Conservation (phyloP, 2,888 invertebrate genomes). For the Dromius quadrimaculatus region DNA sequence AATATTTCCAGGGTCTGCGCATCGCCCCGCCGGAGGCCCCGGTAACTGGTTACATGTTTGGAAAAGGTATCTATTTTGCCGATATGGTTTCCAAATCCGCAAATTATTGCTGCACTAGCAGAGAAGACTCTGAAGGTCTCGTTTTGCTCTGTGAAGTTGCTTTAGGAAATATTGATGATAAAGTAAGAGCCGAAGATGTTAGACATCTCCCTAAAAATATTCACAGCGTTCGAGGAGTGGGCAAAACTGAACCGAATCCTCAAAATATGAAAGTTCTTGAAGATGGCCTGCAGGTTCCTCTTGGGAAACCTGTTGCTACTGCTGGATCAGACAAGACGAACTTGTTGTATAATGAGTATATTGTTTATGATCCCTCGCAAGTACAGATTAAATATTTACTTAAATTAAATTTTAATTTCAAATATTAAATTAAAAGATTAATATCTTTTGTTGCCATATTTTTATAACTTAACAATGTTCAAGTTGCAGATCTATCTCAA, state of each 20-base stretch:
- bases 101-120: conserved; percentile 72
- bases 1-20: conserved; percentile 67
- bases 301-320: conserved; percentile 61
- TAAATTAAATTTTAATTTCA: conserved; percentile 88
- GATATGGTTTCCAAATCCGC: conserved; percentile 77
- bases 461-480: no score
- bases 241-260: conserved; percentile 71
- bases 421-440: conserved; percentile 7
- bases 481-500: no score
- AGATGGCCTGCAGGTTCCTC: conserved; percentile 68
- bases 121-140: conserved; percentile 68
- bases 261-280: conserved; percentile 60
- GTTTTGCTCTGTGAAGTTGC: conserved; percentile 75
- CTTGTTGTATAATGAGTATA: conserved; percentile 74
- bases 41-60: conserved; percentile 73
- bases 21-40: conserved; percentile 79
- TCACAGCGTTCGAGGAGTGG: conserved; percentile 73
- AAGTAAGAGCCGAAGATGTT: conserved; percentile 66
- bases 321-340: conserved; percentile 56
- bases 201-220: conserved; percentile 68
- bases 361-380: conserved; percentile 97
- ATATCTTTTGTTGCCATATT: no score
- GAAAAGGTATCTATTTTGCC: conserved; percentile 76
- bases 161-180: conserved; percentile 72
- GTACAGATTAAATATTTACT: conserved; percentile 91